These are phyloP conservation scores for Zingel zingel DNA, from an alignment of 2,113 vertebrate genomes.

Conservation along the genomic window DNA sequence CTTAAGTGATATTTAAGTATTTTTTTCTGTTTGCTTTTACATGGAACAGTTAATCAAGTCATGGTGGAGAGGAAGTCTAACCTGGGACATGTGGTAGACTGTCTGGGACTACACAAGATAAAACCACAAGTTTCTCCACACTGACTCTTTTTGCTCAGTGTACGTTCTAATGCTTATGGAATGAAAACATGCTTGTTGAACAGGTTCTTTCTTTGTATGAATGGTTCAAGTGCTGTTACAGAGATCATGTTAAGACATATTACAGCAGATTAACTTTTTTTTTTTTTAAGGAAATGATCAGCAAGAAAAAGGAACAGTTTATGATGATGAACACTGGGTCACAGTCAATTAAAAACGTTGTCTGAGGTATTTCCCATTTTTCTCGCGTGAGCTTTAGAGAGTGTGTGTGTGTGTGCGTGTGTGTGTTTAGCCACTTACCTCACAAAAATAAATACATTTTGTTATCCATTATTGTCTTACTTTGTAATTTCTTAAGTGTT, in stretches of 20 bases:
- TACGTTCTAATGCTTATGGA: neutral
- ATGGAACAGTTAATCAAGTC: neutral
- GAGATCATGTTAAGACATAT: neutral
- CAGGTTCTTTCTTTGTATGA: neutral
- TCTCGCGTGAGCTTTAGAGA: too few relatives aligned
- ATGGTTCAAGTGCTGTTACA: neutral
- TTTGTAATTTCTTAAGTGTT: neutral
- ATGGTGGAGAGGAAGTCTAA: neutral
- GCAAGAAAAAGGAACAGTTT: neutral
- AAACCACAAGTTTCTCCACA: neutral
- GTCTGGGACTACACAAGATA: slow-evolving; percentile 5
- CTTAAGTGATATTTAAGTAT: neutral
- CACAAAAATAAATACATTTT: neutral
- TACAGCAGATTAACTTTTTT: neutral
- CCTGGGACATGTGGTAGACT: slow-evolving; percentile 27
- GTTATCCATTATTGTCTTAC: neutral
- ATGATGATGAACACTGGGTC: neutral
- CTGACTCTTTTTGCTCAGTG: neutral
- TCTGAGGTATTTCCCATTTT: neutral
- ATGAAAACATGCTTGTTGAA: neutral
- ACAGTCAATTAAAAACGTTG: neutral
- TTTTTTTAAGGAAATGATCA: neutral
- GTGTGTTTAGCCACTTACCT: neutral
- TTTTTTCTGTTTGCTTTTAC: neutral
- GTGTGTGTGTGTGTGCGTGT: neutral